Conservation (phyloP, 2,797 vertebrate species). For the Rallus crepitans region DNA sequence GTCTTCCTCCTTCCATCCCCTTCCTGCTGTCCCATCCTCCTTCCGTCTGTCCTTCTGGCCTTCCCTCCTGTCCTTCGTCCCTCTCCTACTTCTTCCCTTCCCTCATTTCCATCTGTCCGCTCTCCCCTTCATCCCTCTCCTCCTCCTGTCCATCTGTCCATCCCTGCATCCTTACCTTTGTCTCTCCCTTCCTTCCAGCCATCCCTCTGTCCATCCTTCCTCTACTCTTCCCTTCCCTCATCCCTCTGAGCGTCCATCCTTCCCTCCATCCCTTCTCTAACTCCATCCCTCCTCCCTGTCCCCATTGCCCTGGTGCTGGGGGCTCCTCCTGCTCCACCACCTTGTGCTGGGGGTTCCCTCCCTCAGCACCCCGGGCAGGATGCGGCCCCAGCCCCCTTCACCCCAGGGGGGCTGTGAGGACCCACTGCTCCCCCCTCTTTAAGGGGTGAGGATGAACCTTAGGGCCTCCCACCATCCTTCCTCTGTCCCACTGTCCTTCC, state of each 20-base stretch:
- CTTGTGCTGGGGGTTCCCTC: too few species aligned
- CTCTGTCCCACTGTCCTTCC: neutral
- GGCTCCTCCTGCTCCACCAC: neutral
- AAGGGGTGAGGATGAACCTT: neutral
- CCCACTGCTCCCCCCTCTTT: too few species aligned
- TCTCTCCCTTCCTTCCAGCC: neutral
- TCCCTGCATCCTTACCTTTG: neutral
- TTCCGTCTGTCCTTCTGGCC: neutral
- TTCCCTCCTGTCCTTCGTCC: too few species aligned
- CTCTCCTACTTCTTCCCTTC: too few species aligned
- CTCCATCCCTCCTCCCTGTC: neutral
- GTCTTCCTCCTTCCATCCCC: neutral
- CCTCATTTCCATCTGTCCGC: neutral
- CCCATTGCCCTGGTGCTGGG: neutral
- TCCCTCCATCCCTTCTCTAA: too few species aligned
- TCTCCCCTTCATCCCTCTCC: too few species aligned
- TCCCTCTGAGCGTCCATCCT: too few species aligned
- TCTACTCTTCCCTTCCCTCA: neutral
- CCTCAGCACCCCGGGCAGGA: neutral
- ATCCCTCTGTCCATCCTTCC: neutral
- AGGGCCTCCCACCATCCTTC: neutral
- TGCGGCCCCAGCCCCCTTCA: neutral
- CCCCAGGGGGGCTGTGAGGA: too few species aligned
- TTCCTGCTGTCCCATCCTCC: neutral
- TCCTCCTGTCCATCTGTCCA: neutral